Evolutionary conservation across 2,797 vertebrate genomes (phyloP).

Genomic region (Coendou prehensilis): DNA sequence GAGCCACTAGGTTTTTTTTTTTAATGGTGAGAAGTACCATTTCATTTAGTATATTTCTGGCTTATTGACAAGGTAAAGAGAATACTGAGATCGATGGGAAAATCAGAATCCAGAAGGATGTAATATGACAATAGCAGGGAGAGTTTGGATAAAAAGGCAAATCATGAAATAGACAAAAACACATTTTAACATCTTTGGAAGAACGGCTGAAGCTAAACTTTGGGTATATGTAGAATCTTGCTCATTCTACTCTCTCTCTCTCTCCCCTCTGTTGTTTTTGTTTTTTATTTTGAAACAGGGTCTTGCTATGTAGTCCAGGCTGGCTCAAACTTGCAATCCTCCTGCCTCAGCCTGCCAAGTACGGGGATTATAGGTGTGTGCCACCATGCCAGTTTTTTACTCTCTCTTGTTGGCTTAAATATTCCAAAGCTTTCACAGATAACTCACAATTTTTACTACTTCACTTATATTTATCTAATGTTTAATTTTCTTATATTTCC

Average conservation of each 20-base stretch:
- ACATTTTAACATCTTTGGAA: slow-evolving; percentile 3
- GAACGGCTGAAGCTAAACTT: slow-evolving; percentile 8
- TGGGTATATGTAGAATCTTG: not conserved
- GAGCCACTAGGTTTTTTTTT: not conserved
- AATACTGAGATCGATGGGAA: not conserved
- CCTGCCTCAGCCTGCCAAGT: not conserved
- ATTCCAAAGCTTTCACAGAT: not conserved
- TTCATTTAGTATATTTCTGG: slow-evolving; percentile 57
- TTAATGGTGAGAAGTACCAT: not conserved
- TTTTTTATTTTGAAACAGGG: not conserved
- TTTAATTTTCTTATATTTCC: slow-evolving; percentile 1
- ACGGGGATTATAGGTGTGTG: not conserved
- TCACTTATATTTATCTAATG: not conserved
- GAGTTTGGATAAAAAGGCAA: not conserved
- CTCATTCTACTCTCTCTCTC: not conserved
- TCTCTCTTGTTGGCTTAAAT: not conserved
- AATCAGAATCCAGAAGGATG: not conserved
- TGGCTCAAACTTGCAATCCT: not conserved
- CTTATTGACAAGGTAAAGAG: not conserved
- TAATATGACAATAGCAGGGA: not conserved
- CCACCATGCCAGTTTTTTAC: not conserved
- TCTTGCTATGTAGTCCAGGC: not conserved
- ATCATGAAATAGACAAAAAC: not conserved
- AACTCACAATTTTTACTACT: not conserved
- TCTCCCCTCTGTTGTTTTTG: not conserved